phyloP scores from a whole-genome alignment of 2,888 invertebrate genomes.

The Machimus rusticus region DNA sequence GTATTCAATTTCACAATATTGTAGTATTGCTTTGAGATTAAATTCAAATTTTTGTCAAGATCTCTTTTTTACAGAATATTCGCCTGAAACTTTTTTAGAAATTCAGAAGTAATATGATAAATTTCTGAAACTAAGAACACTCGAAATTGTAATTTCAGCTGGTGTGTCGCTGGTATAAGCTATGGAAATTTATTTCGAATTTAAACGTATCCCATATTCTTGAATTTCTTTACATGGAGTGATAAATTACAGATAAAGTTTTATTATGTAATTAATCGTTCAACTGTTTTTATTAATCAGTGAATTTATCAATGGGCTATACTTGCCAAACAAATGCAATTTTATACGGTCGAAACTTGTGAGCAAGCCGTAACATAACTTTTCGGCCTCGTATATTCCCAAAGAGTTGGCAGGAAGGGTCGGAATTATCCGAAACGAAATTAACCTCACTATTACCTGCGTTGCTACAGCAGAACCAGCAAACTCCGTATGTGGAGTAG shows the following conservation, averaged over 20 bases:
- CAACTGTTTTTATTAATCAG: background rate
- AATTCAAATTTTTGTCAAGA: no score
- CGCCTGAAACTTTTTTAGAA: no score
- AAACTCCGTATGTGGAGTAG: background rate
- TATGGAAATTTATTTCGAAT: no score
- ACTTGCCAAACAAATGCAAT: background rate
- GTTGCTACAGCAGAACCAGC: background rate
- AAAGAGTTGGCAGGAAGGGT: background rate
- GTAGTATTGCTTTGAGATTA: no score
- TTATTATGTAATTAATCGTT: background rate
- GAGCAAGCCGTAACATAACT: background rate
- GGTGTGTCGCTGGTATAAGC: no score
- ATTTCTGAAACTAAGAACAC: no score
- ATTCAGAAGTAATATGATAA: no score
- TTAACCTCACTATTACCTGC: background rate
- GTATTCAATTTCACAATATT: no score
- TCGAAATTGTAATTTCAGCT: no score
- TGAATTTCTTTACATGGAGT: no score
- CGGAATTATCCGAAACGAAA: background rate
- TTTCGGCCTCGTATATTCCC: background rate
- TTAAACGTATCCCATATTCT: no score
- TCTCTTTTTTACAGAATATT: no score
- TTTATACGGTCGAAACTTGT: background rate
- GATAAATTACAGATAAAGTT: background rate
- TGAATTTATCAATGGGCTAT: background rate